phyloP scores from a whole-genome alignment of 2,113 vertebrate species.

The Hemibagrus wyckioides region DNA sequence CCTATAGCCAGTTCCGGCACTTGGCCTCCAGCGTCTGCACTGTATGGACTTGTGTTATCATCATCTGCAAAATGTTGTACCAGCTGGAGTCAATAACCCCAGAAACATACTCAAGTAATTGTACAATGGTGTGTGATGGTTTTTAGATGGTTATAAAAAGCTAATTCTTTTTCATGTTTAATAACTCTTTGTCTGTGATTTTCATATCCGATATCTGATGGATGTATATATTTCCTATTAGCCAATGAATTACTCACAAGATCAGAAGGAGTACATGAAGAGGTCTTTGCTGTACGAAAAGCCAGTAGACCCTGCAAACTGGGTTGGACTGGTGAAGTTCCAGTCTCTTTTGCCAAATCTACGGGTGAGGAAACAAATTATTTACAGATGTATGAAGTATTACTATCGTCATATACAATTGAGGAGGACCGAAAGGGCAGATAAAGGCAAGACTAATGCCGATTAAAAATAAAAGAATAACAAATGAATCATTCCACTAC shows the following conservation, averaged over 20 bases:
- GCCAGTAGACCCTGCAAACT: slow-evolving; percentile 84
- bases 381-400: not conserved
- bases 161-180: not conserved
- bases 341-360: slow-evolving; percentile 82
- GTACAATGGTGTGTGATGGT: slow-evolving; percentile 75
- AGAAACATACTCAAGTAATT: slow-evolving; percentile 77
- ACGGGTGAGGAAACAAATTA: slow-evolving; percentile 76
- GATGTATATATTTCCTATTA: slow-evolving; percentile 42
- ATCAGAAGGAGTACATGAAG: slow-evolving; percentile 59
- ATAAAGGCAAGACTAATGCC: not conserved
- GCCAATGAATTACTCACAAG: slow-evolving; percentile 37
- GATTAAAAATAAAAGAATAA: not conserved
- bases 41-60: slow-evolving; percentile 96
- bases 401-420: not conserved
- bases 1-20: slow-evolving; percentile 88
- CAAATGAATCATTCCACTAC: too few relatives aligned
- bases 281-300: slow-evolving; percentile 78
- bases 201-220: not conserved
- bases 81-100: slow-evolving; percentile 88
- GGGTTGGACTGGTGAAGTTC: slow-evolving; percentile 88
- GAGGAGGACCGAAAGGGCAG: not conserved
- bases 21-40: slow-evolving; percentile 91
- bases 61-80: slow-evolving; percentile 98
- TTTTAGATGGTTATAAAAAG: not conserved
- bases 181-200: not conserved